Base-by-base conservation (phyloP, 2,797 vertebrate genomes). In the Myotis planiceps region DNA sequence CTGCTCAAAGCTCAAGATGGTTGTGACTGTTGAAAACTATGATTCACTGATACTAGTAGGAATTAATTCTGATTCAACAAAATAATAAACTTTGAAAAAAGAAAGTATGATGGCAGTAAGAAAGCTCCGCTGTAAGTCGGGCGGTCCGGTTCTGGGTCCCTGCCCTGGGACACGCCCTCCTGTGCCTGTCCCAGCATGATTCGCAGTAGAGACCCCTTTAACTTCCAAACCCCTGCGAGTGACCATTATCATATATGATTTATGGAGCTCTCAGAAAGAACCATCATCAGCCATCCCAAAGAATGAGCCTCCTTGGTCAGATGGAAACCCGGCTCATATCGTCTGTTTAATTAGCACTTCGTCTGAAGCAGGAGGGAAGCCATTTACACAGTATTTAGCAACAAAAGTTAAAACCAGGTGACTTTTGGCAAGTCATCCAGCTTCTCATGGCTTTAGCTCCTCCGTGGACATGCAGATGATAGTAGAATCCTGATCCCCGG, bases 21-120 rank as follows among this genome's bases (percentile, higher is more conserved):
- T 6, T 18, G 39, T 79, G 34, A 47, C 5, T 14, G 2, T 6
- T 29, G 25, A 85, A 88, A 82, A 71, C n/a, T 81, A 69, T 16
- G 34, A 49, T 6, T 65, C n/a, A 14, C 15, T 14, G 63, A 53
- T n/a, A 5, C n/a, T 34, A 39, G 0, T 39, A 55, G 34, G 12
- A 49, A 72, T 68, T 72, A 10, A 75, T 60, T 51, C 32, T 76
- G 53, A 63, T 63, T 80, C 27, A 84, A 66, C 39, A 91, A 79
- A 82, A 85, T 45, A 49, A 90, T 60, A 60, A 14, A 86, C 29
- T 55, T 45, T 51, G 63, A 94, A 87, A 65, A 90, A 72, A 53
- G 58, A 27, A 87, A 42, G 65, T n/a, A 58, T 25, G 55, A 49
- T 1, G 58, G 27, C 34, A 66, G 12, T n/a, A 25, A 65, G 45